Evolutionary conservation across 2,888 invertebrate species (phyloP).

Genomic region (Tetragnatha montana): DNA sequence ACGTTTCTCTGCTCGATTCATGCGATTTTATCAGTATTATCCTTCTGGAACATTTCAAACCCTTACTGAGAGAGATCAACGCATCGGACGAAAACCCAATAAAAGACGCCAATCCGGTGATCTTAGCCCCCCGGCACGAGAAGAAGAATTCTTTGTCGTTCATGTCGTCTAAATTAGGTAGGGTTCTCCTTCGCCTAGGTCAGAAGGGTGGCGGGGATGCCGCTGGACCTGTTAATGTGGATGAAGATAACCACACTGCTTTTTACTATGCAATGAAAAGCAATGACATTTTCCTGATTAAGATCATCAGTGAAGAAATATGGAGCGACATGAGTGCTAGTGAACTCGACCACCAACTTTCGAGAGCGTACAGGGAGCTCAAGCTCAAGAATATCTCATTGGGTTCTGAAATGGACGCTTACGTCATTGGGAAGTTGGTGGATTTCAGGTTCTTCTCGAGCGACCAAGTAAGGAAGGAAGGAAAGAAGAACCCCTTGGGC

Average conservation of each 20-base stretch:
- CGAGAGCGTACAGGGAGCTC: constrained; percentile 24
- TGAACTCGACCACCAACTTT: constrained; percentile 38
- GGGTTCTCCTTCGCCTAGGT: not conserved
- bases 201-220: not conserved
- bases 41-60: too few species aligned
- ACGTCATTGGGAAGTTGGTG: not conserved
- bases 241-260: constrained; percentile 29
- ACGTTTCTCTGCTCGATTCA: too few species aligned
- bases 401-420: constrained; percentile 12
- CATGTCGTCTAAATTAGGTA: not conserved
- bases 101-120: not conserved
- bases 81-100: not conserved
- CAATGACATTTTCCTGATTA: constrained; percentile 3
- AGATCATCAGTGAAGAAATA: constrained; percentile 18
- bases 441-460: not conserved
- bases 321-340: constrained; percentile 1
- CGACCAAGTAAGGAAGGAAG: not conserved
- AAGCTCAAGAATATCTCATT: constrained; percentile 25
- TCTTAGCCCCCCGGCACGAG: not conserved
- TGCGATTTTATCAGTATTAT: too few species aligned
- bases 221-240: not conserved
- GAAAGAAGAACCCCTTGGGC: not conserved
- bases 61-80: not conserved
- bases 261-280: constrained; percentile 51
- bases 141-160: not conserved